Percentiles rank a stretch among this genome's conserved stretches.
phyloP scores from a whole-genome alignment of 2,888 invertebrate species.

The Caenorhabditis macrosperma region DNA sequence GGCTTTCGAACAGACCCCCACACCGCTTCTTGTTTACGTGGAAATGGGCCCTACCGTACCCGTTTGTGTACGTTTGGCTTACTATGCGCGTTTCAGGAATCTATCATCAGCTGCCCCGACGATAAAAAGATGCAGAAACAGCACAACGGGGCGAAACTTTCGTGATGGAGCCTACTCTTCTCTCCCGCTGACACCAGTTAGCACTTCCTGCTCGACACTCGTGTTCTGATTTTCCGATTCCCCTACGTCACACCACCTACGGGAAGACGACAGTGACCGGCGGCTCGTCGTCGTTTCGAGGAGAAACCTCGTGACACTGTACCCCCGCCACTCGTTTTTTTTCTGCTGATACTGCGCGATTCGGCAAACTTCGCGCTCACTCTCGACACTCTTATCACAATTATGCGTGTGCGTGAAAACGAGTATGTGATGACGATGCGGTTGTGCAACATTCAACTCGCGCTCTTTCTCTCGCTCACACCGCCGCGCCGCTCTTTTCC shows the following conservation, averaged over 20 bases:
- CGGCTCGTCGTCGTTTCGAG: constrained; percentile 29
- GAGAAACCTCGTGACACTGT: constrained; percentile 41
- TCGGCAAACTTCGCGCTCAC: constrained; percentile 32
- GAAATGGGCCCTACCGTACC: neutral
- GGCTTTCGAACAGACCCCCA: neutral
- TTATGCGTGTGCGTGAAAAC: constrained; percentile 8
- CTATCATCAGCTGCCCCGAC: neutral
- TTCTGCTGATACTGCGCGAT: constrained; percentile 41
- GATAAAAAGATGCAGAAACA: neutral
- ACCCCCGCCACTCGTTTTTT: constrained; percentile 12
- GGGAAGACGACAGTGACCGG: neutral
- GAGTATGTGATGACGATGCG: constrained; percentile 28
- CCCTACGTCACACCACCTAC: constrained; percentile 25
- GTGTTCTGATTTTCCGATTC: constrained; percentile 37
- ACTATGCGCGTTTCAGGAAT: neutral
- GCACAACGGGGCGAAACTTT: constrained; percentile 2
- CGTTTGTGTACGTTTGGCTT: neutral
- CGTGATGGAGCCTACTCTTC: neutral
- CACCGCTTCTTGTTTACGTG: too few relatives aligned
- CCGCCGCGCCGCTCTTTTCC: neutral
- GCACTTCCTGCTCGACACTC: neutral
- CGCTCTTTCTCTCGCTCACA: constrained; percentile 15
- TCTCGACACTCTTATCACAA: constrained; percentile 21
- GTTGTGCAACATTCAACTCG: constrained; percentile 38
- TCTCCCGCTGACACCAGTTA: neutral